phyloP scores from a whole-genome alignment of 2,797 vertebrate genomes.

The Etheostoma nigrum region DNA sequence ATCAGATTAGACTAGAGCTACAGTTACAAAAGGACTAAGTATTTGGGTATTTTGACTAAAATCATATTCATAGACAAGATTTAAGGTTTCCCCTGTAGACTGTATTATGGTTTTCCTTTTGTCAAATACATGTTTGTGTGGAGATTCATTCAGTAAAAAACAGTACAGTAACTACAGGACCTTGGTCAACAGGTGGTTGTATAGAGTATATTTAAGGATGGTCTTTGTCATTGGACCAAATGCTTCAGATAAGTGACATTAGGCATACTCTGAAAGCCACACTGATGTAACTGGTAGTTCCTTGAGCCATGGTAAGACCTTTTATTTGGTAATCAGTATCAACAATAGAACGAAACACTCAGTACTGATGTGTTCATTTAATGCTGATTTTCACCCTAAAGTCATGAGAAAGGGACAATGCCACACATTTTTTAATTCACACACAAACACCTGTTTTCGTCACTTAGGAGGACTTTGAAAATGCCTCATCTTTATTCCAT shows the following conservation, averaged over 20 bases:
- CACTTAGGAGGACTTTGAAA: too few relatives aligned
- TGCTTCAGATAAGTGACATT: not conserved
- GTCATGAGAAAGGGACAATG: not conserved
- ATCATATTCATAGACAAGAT: too few relatives aligned
- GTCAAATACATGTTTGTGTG: not conserved
- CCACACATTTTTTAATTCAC: not conserved
- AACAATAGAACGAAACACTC: not conserved
- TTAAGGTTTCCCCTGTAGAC: too few relatives aligned
- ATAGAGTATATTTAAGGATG: too few relatives aligned
- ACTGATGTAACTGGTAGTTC: not conserved
- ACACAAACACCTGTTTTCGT: too few relatives aligned
- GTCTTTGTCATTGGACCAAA: too few relatives aligned
- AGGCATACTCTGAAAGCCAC: not conserved
- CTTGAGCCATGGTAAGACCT: not conserved
- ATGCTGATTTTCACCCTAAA: not conserved
- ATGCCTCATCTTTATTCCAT: too few relatives aligned
- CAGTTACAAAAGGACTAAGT: not conserved
- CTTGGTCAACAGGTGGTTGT: too few relatives aligned
- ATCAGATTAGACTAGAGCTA: not conserved
- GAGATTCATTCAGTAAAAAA: too few relatives aligned
- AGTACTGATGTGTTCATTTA: not conserved
- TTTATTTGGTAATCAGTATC: too few relatives aligned
- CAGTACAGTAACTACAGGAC: too few relatives aligned
- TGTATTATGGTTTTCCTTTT: not conserved
- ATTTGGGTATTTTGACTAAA: not conserved